Evolutionary conservation across 2,888 invertebrate genomes (phyloP), one percentile per base, ranked within the genome.

Genomic region (Aphodius granarius): DNA sequence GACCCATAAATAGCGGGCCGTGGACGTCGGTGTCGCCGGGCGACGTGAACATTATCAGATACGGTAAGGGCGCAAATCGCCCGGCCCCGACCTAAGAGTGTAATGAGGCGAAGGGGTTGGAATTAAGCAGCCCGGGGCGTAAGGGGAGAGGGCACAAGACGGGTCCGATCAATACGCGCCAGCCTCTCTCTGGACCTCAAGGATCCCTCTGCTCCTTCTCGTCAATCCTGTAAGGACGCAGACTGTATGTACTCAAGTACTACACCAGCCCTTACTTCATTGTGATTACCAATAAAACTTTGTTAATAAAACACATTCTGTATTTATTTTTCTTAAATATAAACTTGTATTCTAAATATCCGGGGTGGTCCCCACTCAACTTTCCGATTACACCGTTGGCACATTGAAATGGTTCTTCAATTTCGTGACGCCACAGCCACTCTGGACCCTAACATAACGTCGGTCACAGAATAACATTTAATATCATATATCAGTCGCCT

Each of bases 41-140:
- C 71, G 74, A 74, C 74, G 75, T 70, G 78, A 75, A 81, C 82
- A 84, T 85, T 85, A 85, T 85, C 85, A 84, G 84, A 85, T 85
- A 82, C 82, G 80, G 79, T 86, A 86, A 83, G 85, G 86, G 80
- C 82, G 85, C 82, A 83, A 86, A 85, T 86, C 86, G 86, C 82
- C 81, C 80, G 84, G 43, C 79, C 80, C 75, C 81, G 81, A 83
- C 83, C 86, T 85, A 86, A 86, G 86, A 86, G 86, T 85, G 85
- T 86, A 86, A 86, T 86, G 85, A 86, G 86, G 85, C 86, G 85
- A 84, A 84, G 85, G 85, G 85, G 84, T 83, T 83, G 84, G 84
- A 84, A 85, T 84, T 85, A 84, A 84, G 83, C 83, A 83, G 81
- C 81, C 81, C 81, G 77, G 77, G 81, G 81, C 78, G 80, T 76